Conservation (phyloP, 37 sponge, comb jelly and placozoan genomes). For the Lycopodina hypogea region DNA sequence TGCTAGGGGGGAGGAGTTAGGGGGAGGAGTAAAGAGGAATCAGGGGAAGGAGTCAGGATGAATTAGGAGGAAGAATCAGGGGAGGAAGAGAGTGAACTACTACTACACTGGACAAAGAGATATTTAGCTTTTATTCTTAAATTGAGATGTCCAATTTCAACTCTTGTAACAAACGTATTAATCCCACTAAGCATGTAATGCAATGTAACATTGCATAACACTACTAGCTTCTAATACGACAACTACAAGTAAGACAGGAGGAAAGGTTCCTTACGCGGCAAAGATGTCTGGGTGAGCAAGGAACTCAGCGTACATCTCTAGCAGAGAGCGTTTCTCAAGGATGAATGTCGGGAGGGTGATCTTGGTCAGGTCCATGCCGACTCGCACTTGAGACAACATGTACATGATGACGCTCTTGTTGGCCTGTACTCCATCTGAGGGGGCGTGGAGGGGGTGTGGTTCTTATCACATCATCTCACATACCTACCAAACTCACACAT, state of each 20-base stretch:
- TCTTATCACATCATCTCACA: not conserved
- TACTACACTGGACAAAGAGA: not conserved
- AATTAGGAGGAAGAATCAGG: not conserved
- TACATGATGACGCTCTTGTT: conserved; percentile 91
- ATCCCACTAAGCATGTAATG: too few relatives aligned
- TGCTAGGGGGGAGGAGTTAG: conserved; percentile 34
- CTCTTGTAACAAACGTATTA: too few relatives aligned
- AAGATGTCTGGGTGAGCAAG: conserved; percentile 94
- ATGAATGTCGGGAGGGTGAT: conserved; percentile 96
- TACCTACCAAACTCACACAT: not conserved
- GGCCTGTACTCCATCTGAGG: conserved; percentile 59
- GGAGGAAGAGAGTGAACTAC: not conserved
- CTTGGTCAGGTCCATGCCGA: conserved; percentile 95
- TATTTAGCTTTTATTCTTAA: too few relatives aligned
- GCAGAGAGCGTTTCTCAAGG: conserved; percentile 95
- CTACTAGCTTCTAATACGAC: too few relatives aligned
- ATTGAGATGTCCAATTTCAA: too few relatives aligned
- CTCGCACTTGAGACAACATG: conserved; percentile 88
- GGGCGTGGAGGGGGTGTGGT: not conserved
- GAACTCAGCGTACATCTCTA: conserved; percentile 99
- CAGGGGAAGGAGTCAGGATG: not conserved
- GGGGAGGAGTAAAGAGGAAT: not conserved
- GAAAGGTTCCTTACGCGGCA: conserved; percentile 48
- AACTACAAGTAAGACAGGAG: not conserved
- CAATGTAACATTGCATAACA: too few relatives aligned